Base-by-base conservation (phyloP, 2,113 vertebrate genomes). In the Ammodytes dubius region DNA sequence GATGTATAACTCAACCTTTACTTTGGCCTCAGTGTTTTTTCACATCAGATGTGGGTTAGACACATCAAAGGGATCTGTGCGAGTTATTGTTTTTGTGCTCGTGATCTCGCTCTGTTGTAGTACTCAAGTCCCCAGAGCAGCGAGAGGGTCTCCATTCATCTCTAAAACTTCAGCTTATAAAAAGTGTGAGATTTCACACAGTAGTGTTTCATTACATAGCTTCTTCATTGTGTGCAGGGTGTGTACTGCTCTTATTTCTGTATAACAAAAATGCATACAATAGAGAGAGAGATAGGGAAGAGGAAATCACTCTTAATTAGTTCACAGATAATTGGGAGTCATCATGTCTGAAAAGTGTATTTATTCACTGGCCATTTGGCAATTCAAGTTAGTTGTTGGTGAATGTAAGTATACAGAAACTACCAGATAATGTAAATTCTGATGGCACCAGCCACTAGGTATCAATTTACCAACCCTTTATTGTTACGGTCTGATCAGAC, bases 161-260 rank as follows among this genome's bases (percentile, higher is more conserved):
- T 57, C 10, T 40, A 43, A 27, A 19, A 59, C 66, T 17, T 39
- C 14, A 46, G 6, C 54, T 59, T 57, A 42, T 74, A 63, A 61
- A 49, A 3, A 60, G 56, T 67, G 53, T 73, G 15, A 61, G 42
- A 63, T 83, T 85, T 63, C 60, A 66, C 39, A 75, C 39, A 40
- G 49, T 17, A 68, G 19, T 73, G 35, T 82, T 73, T 86, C 14
- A 59, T 86, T 74, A 76, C 56, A 58, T 49, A 45, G 19, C 42
- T 56, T 66, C n/a, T 68, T 58, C 43, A 58, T 84, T 90, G 15
- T 79, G 90, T 89, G 52, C 83, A n/a, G 69, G 68, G 74, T 50
- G 80, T 83, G 60, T 79, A 3, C n/a, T 53, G 0, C 53, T 10
- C 6, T 13, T 27, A 1, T 61, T 14, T 50, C 17, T 17, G 11